Base-by-base conservation (phyloP, 2,888 invertebrate genomes). In the Dorcus parallelipipedus region DNA sequence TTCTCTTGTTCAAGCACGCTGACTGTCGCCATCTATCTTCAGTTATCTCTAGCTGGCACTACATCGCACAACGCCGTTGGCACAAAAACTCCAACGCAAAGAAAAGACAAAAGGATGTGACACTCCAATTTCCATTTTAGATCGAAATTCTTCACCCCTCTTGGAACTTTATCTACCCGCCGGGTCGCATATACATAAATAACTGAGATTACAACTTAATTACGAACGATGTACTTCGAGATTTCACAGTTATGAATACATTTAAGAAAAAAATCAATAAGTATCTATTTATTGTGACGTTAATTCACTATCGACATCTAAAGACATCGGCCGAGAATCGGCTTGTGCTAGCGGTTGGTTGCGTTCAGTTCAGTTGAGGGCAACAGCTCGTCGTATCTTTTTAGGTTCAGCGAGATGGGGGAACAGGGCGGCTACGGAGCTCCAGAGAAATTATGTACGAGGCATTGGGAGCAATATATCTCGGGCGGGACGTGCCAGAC, bases 381-480 rank as follows among this genome's bases (percentile, higher is more conserved):
- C 63, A 66, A 66, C 65, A 65, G 66, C 66, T 63, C 55, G 45
- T 60, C 63, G 67, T 64, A 65, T 65, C 64, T 66, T 64, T 66
- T 65, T 64, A 63, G 58, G 60, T 57, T 54, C 52, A 60, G 62
- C 60, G 64, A 49, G 59, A 55, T 61, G 58, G 65, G 58, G 63
- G 59, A 57, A 64, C 63, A 64, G 66, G 67, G 61, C 54, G 70
- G 66, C 62, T 56, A 61, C 64, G 58, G 67, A 71, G 71, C 69
- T 73, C 72, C 67, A 67, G 71, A 75, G 77, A 78, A 79, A 79
- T 79, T 79, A 79, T 79, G 78, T 78, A 79, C 78, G 78, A 78
- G 76, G 78, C 79, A 76, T 73, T 75, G 79, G 79, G 79, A 79
- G 78, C 78, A 72, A 78, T 79, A 78, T 77, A 77, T 79, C 78